Conservation (phyloP, 1,140 invertebrate species). For the Drosophila auraria region DNA sequence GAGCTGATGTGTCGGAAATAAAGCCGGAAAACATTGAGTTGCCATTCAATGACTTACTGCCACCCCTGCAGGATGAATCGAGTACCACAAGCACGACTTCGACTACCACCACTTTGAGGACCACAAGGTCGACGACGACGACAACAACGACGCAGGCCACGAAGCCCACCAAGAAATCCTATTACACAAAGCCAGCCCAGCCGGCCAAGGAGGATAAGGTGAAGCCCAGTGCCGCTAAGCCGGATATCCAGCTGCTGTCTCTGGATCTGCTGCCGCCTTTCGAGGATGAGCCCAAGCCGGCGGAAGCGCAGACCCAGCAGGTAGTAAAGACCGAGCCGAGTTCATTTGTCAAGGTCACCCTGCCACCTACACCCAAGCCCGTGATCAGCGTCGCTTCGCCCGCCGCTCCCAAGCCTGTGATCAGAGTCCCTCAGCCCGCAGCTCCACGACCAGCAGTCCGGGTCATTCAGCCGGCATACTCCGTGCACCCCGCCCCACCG, state of each 20-base stretch:
- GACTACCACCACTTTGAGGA: constrained; percentile 13
- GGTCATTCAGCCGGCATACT: constrained; percentile 23
- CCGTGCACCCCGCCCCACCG: constrained; percentile 11
- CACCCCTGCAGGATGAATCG: constrained; percentile 61
- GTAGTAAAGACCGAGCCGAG: constrained; percentile 5
- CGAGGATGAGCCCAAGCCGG: constrained; percentile 34
- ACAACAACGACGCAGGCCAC: constrained; percentile 29
- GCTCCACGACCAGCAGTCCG: constrained; percentile 12
- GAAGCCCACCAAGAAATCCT: constrained; percentile 73
- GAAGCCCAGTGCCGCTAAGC: constrained; percentile 30
- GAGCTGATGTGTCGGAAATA: constrained; percentile 69
- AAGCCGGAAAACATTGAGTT: constrained; percentile 50
- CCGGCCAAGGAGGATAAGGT: constrained; percentile 26
- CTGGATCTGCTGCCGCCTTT: constrained; percentile 69
- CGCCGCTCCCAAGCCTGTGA: not conserved
- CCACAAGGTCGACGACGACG: constrained; percentile 23
- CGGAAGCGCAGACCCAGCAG: constrained; percentile 12
- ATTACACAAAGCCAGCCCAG: constrained; percentile 54
- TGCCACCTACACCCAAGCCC: not conserved
- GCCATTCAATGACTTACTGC: constrained; percentile 81
- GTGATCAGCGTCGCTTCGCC: not conserved
- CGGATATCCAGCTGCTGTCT: constrained; percentile 43
- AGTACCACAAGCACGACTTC: constrained; percentile 31
- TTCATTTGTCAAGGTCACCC: constrained; percentile 1
- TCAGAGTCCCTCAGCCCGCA: not conserved